Conservation (phyloP, 2,113 vertebrate genomes). For the Glaucomys volans region DNA sequence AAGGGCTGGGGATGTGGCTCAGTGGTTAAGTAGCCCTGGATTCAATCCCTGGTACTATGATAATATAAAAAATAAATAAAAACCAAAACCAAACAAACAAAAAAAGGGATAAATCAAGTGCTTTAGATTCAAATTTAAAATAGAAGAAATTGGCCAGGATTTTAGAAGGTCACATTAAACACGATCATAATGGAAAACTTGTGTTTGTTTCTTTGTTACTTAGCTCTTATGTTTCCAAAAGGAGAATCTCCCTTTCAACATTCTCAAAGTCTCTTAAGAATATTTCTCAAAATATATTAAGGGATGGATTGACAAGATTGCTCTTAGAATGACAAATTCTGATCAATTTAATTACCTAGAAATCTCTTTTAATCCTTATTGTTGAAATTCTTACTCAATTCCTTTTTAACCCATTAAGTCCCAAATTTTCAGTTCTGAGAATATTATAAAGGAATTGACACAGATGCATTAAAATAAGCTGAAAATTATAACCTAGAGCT, state of each 20-base stretch:
- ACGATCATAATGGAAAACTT: background rate
- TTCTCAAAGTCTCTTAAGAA: background rate
- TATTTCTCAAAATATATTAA: slow-evolving; percentile 51
- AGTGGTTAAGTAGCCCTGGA: no score
- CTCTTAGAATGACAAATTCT: slow-evolving; percentile 26
- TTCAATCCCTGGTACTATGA: no score
- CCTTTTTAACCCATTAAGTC: background rate
- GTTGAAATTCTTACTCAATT: background rate
- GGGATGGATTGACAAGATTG: background rate
- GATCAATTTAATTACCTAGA: background rate
- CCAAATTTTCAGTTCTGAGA: no score
- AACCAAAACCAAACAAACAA: background rate
- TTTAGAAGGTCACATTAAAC: slow-evolving; percentile 11
- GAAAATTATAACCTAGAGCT: no score
- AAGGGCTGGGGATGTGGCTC: no score
- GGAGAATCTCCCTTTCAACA: slow-evolving; percentile 40
- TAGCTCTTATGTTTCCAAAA: slow-evolving; percentile 43
- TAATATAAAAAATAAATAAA: no score
- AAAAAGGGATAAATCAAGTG: background rate
- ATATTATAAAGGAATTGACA: no score
- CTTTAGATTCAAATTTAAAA: slow-evolving; percentile 52
- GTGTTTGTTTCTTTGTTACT: background rate
- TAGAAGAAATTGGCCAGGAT: slow-evolving; percentile 26
- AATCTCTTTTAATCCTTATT: background rate
- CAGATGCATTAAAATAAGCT: no score